Evolutionary conservation across 2,113 vertebrate species (phyloP), one percentile per base, ranked within the genome.

Genomic region (Scomber colias): DNA sequence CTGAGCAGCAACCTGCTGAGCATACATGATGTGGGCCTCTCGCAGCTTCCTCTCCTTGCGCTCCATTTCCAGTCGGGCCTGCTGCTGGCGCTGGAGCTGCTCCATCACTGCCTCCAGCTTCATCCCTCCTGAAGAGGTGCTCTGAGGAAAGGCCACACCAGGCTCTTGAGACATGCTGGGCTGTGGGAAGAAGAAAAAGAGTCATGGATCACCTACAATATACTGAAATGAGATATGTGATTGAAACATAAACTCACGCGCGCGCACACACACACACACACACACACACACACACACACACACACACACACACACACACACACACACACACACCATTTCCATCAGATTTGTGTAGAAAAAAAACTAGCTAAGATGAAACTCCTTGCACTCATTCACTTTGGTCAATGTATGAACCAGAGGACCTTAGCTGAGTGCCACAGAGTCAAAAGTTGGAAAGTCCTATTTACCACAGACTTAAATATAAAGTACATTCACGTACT

Each of bases 31-130:
- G 80, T 95, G 97, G 71, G 96, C 92, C 83, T 99, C 97, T 24
- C 96, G 94, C 82, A 97, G 91, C 76, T 95, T 96, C 72, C 95
- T 92, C 87, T 96, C 96, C 88, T 97, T 97, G 76, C 96, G 95
- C 92, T 98, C 97, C 97, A 97, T 97, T 87, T 96, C 95, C 87
- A 96, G 86, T 27, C 96, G 91, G 19, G 92, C 91, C 69, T 95
- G 95, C 85, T 97, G 95, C 92, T 97, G 97, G 65, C 96, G 96
- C 70, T 97, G 97, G 84, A 97, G 95, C 83, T 98, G 97, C 90
- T 99, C 97, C 93, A 99, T 97, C 70, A 96, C 96, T 2, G 96
- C 96, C 86, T 97, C 94, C 61, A 97, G 93, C 92, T 96, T 98
- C 96, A 98, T 94, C n/a, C 93, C 95, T 92, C 94, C 96, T 76